A percentile compares a stretch with the other conserved stretches of the same genome.
These are phyloP conservation scores for Ondatra zibethicus DNA, from an alignment of 2,113 vertebrate species.

Conservation along the genomic window DNA sequence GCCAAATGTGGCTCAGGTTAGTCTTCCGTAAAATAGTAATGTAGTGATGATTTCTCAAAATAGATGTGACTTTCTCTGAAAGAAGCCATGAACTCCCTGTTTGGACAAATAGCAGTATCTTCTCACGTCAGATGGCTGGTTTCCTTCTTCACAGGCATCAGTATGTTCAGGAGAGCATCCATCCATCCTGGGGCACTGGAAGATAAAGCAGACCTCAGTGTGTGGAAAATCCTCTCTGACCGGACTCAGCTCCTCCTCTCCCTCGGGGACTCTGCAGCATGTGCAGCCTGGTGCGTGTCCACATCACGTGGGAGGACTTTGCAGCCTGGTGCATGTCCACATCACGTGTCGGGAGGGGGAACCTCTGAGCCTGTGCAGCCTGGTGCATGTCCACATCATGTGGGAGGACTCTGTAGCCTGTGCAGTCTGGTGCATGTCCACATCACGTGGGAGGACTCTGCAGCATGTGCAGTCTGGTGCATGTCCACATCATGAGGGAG, in stretches of 20 bases:
- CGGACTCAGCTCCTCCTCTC: neutral
- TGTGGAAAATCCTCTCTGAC: slow-evolving; percentile 7
- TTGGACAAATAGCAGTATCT: neutral
- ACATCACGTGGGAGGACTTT: too few species aligned
- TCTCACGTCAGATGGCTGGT: neutral
- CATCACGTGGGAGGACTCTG: neutral
- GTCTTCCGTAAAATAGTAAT: neutral
- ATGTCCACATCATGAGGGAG: too few species aligned
- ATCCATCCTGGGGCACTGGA: neutral
- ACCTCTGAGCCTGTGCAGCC: too few species aligned
- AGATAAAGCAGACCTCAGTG: neutral
- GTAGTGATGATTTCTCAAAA: neutral
- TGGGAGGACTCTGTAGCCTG: too few species aligned
- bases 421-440: too few species aligned
- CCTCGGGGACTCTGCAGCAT: neutral
- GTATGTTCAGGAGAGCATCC: slow-evolving; percentile 19
- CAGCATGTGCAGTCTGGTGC: neutral
- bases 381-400: too few species aligned
- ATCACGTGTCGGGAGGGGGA: too few species aligned
- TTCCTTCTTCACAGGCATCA: neutral
- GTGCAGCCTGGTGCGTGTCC: neutral
- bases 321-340: too few species aligned
- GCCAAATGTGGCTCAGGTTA: neutral
- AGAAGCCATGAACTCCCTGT: neutral
- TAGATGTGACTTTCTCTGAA: neutral